phyloP scores from a whole-genome alignment of 2,888 invertebrate genomes.

The Falcaria lacertinaria region DNA sequence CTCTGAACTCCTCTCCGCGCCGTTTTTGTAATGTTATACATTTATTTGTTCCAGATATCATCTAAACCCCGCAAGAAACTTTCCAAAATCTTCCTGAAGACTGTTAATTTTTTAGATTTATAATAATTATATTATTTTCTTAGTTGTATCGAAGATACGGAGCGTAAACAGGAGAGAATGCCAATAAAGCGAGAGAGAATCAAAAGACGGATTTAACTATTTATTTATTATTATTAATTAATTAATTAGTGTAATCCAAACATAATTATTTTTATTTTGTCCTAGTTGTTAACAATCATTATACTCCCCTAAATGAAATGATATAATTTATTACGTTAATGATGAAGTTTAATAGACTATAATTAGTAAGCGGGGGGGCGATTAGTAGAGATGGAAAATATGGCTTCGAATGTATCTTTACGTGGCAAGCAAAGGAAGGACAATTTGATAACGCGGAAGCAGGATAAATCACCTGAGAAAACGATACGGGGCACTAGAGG shows the following conservation, averaged over 20 bases:
- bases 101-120: conserved; percentile 49
- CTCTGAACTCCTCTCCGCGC: too few relatives aligned
- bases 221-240: conserved; percentile 65
- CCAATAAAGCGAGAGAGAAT: conserved; percentile 72
- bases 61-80: conserved; percentile 61
- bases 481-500: conserved; percentile 70
- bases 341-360: conserved; percentile 17
- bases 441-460: conserved; percentile 72
- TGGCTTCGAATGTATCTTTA: conserved; percentile 66
- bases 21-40: conserved; percentile 2
- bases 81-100: conserved; percentile 77
- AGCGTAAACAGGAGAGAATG: conserved; percentile 48
- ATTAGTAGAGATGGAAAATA: conserved; percentile 65
- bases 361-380: conserved; percentile 38
- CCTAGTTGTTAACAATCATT: conserved; percentile 18
- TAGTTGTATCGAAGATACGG: conserved; percentile 44
- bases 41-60: conserved; percentile 69
- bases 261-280: conserved; percentile 32
- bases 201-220: conserved; percentile 74
- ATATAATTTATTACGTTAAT: conserved; percentile 2
- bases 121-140: conserved; percentile 37
- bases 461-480: conserved; percentile 76
- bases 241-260: conserved; percentile 50
- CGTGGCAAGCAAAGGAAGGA: conserved; percentile 72
- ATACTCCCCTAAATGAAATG: conserved; percentile 18